Conservation (phyloP, 2,888 invertebrate genomes). For the Pheosia gnoma region DNA sequence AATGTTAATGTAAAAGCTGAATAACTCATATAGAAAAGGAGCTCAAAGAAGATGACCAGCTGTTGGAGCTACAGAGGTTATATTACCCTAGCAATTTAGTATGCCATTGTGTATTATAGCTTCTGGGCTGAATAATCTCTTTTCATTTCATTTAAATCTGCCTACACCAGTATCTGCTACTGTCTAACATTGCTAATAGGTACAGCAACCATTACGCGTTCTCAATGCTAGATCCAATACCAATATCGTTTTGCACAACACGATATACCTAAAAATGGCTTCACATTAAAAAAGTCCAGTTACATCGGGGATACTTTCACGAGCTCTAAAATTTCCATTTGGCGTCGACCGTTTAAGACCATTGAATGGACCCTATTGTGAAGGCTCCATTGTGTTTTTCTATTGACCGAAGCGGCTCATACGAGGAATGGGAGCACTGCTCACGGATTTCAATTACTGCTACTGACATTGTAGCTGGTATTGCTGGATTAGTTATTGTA, state of each 20-base stretch:
- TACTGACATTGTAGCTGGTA: constrained; percentile 63
- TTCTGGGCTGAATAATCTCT: no score
- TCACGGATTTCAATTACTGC: constrained; percentile 71
- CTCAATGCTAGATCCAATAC: neutral
- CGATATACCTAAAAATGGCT: constrained; percentile 11
- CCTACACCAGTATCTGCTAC: no score
- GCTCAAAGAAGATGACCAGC: no score
- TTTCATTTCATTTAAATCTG: no score
- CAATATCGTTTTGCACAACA: constrained; percentile 5
- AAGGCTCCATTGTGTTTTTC: constrained; percentile 74
- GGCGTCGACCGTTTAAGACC: constrained; percentile 72
- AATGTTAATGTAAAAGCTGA: no score
- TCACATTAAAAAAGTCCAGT: constrained; percentile 53
- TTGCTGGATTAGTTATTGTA: constrained; percentile 58
- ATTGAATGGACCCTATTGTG: constrained; percentile 71
- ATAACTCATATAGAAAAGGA: no score
- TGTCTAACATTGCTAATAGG: no score
- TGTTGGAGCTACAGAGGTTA: no score
- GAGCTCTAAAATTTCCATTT: constrained; percentile 78
- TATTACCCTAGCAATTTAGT: no score
- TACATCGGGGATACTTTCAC: constrained; percentile 59
- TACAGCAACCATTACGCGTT: no score
- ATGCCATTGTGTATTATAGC: no score
- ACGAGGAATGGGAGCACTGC: constrained; percentile 55
- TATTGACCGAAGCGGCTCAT: constrained; percentile 71